Evolutionary conservation across 2,888 invertebrate genomes (phyloP).

Genomic region (Megalurothrips usitatus): DNA sequence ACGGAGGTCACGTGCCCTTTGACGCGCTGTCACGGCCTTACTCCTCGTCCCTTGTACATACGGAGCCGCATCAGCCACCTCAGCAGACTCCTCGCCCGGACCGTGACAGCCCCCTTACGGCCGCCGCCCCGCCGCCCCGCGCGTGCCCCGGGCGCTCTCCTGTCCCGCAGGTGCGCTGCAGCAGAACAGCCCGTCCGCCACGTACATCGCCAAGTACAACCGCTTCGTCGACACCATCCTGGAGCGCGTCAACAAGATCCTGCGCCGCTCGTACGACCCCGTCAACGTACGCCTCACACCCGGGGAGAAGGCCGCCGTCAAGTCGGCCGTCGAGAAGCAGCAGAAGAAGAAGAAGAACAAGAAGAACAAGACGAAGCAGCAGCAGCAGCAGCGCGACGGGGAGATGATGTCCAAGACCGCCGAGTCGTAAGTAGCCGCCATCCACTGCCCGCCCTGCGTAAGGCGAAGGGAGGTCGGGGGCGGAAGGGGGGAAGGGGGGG

Average conservation of each 20-base stretch:
- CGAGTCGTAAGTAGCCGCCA: neutral
- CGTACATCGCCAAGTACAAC: slow-evolving; percentile 77
- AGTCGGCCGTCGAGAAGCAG: slow-evolving; percentile 49
- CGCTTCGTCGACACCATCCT: slow-evolving; percentile 79
- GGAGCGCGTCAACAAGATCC: slow-evolving; percentile 73
- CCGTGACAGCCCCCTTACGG: neutral
- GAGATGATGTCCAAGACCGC: slow-evolving; percentile 5
- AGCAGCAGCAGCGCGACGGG: neutral
- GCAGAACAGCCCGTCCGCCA: slow-evolving; percentile 49
- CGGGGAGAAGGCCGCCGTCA: slow-evolving; percentile 48
- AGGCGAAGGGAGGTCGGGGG: no score
- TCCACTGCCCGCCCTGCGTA: no score
- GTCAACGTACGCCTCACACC: slow-evolving; percentile 69
- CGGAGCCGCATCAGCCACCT: no score
- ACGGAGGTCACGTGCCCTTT: no score
- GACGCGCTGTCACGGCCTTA: no score
- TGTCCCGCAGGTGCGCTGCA: slow-evolving; percentile 50
- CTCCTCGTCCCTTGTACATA: no score
- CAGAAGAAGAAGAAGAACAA: slow-evolving; percentile 44
- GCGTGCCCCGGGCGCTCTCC: slow-evolving; percentile 43
- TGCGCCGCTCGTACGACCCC: slow-evolving; percentile 76
- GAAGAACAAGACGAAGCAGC: slow-evolving; percentile 38
- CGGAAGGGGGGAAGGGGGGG: neutral
- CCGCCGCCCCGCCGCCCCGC: slow-evolving; percentile 39
- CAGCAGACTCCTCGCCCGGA: no score